Conservation (phyloP, 2,888 invertebrate species). For the Andrena chrysosceles region DNA sequence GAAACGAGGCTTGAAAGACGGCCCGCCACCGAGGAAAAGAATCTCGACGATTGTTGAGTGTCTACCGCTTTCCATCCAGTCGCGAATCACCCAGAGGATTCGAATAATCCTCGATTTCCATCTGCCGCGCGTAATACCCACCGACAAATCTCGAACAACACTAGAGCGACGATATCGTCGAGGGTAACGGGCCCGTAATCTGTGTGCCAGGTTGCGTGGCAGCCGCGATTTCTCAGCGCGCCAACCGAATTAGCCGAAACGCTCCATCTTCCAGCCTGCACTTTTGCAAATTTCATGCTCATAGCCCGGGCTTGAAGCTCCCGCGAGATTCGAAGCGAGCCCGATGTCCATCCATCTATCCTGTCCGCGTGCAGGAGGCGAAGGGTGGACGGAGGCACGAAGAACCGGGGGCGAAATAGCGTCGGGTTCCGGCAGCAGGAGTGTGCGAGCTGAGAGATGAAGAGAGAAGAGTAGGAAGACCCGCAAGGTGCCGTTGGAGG, state of each 20-base stretch:
- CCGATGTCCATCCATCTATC: slow-evolving; percentile 53
- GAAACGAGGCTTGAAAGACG: slow-evolving; percentile 13
- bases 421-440: neutral
- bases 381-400: neutral
- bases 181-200: slow-evolving; percentile 7
- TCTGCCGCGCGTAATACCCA: neutral
- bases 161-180: neutral
- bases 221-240: slow-evolving; percentile 20
- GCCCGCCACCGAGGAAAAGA: neutral
- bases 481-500: slow-evolving; percentile 34
- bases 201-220: slow-evolving; percentile 1
- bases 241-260: slow-evolving; percentile 39
- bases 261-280: slow-evolving; percentile 41
- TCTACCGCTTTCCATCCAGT: too few relatives aligned
- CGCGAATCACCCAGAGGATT: neutral
- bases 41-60: slow-evolving; percentile 33
- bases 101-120: neutral
- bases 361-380: slow-evolving; percentile 29
- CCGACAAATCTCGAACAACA: neutral
- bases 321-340: slow-evolving; percentile 44
- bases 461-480: neutral
- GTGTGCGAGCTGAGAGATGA: neutral
- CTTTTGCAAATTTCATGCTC: slow-evolving; percentile 57
- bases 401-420: neutral
- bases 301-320: slow-evolving; percentile 2